These are phyloP conservation scores for Antheraea assamensis DNA, from an alignment of 2,888 invertebrate genomes.

Conservation along the genomic window DNA sequence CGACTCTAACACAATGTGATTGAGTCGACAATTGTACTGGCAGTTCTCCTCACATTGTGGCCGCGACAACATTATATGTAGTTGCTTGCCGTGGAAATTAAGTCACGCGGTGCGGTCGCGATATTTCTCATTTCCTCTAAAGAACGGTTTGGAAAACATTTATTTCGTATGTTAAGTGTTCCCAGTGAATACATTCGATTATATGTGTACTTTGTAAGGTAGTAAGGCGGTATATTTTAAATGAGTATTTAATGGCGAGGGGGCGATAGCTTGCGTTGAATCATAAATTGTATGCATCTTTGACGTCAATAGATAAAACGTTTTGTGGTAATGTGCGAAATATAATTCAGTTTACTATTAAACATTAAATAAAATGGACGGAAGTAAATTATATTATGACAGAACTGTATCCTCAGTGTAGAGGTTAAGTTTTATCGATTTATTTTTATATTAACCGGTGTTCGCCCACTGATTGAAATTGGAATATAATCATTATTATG, in stretches of 20 bases:
- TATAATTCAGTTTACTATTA: neutral
- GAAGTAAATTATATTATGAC: no score
- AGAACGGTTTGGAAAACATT: slow-evolving; percentile 34
- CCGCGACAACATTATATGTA: slow-evolving; percentile 35
- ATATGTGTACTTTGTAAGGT: neutral
- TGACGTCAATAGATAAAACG: neutral
- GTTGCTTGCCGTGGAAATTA: slow-evolving; percentile 47
- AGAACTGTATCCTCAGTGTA: no score
- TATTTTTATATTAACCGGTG: no score
- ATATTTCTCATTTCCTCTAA: slow-evolving; percentile 49
- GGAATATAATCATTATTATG: no score
- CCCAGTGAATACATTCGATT: slow-evolving; percentile 8
- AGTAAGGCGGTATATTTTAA: neutral
- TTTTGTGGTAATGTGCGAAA: neutral
- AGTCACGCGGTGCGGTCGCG: slow-evolving; percentile 40
- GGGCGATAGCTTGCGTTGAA: neutral
- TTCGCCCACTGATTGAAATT: no score
- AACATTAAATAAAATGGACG: no score
- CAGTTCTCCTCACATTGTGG: neutral
- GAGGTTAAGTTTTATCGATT: no score
- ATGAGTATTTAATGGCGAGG: neutral
- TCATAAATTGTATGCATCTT: neutral
- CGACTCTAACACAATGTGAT: slow-evolving; percentile 20
- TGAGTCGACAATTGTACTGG: slow-evolving; percentile 31
- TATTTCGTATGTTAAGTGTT: slow-evolving; percentile 39